Base-by-base conservation (phyloP, 2,888 invertebrate species). In the Argynnis bischoffii region DNA sequence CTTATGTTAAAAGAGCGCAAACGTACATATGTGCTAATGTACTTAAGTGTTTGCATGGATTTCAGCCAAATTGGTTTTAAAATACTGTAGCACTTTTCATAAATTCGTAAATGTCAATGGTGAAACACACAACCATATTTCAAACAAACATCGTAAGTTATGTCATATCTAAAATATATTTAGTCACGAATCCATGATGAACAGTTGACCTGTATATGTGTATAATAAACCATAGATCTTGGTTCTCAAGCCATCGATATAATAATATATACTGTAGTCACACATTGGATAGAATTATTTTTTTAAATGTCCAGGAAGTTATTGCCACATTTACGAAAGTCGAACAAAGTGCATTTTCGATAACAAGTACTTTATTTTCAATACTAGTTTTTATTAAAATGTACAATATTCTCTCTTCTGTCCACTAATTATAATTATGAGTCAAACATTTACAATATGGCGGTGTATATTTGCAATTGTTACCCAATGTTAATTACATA, bases 1-100 rank as follows among this genome's bases (percentile, higher is more conserved):
- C 8, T 41, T 11, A 11, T 8, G 35, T 11, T 11, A 8, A 11
- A 41, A 8, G 11, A 41, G 35, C 35, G 26, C 15, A 11, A 5
- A 48, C n/a, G 15, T 60, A 48, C n/a, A 11, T 60, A 47, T 13
- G 31, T 35, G 55, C 31, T 57, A 63, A 64, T 41, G 11, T 41
- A 46, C 54, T 68, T 59, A 69, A 70, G 65, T 66, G 55, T 47
- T 64, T 18, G 50, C 1, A 56, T 70, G 70, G 70, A 68, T 66
- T 68, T 70, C 41, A 66, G 68, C 70, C 70, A 70, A 70, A 68
- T 70, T 64, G 68, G 63, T 68, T 65, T 63, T 21, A 59, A 50
- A 50, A 56, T 56, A 51, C 41, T 55, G 66, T 66, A 59, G 41
- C 50, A 53, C 15, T 53, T 54, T 59, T 41, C 50, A 18, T 31